A percentile compares a stretch with the other conserved stretches of the same genome.
Evolutionary conservation across 2,113 vertebrate genomes (phyloP).

Genomic region (Sminthopsis crassicaudata): DNA sequence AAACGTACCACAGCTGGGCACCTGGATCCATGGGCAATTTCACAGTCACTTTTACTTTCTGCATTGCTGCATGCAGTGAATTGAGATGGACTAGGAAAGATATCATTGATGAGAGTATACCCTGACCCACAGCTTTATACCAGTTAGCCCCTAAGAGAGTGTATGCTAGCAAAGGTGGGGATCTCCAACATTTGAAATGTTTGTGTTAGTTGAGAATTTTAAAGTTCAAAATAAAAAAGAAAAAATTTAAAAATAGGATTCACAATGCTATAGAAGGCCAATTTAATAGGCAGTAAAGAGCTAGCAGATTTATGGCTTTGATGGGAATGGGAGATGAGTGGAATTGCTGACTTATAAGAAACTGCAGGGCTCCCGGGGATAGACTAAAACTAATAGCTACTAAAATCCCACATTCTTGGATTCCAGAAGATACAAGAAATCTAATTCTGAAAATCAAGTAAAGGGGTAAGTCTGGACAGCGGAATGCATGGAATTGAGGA

Average conservation of each 20-base stretch:
- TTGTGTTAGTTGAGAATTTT: background rate
- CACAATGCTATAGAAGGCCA: background rate
- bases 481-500: background rate
- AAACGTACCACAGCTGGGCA: background rate
- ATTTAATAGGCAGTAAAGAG: background rate
- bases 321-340: background rate
- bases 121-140: background rate
- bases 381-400: background rate
- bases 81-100: background rate
- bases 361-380: background rate
- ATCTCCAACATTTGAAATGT: background rate
- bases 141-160: background rate
- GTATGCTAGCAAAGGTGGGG: conserved; percentile 10
- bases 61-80: background rate
- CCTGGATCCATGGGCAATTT: background rate
- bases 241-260: background rate
- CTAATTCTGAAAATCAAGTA: background rate
- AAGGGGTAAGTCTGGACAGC: background rate
- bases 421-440: background rate
- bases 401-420: background rate
- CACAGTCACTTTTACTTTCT: background rate
- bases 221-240: background rate
- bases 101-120: background rate
- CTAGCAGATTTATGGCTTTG: background rate
- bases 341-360: background rate